phyloP scores from a whole-genome alignment of 2,888 invertebrate species.

The Dryocosmus kuriphilus region DNA sequence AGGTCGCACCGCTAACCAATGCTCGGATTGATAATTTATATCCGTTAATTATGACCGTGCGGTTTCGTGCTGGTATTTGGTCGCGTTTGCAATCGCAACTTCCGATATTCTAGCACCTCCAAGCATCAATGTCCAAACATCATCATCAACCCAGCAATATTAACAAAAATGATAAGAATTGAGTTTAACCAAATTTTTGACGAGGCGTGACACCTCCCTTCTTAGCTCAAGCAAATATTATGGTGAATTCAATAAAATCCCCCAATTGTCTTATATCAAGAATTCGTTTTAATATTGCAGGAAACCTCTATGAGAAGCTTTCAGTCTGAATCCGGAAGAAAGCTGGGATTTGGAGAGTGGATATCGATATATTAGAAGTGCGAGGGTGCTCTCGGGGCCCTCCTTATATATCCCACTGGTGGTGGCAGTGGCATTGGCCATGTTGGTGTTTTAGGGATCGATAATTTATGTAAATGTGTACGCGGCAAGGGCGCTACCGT shows the following conservation, averaged over 20 bases:
- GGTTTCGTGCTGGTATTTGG: constrained; percentile 68
- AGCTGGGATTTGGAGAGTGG: constrained; percentile 54
- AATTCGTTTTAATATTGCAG: not conserved
- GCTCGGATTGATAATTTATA: constrained; percentile 77
- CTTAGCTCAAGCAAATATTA: too few relatives aligned
- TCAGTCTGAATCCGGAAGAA: constrained; percentile 35
- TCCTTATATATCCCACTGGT: constrained; percentile 63
- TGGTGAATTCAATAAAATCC: too few relatives aligned
- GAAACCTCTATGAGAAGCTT: constrained; percentile 20
- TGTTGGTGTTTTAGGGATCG: constrained; percentile 75
- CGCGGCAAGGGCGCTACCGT: constrained; percentile 76
- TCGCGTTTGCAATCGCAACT: constrained; percentile 59
- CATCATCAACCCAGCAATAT: not conserved
- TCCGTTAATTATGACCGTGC: constrained; percentile 75
- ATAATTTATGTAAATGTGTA: constrained; percentile 78
- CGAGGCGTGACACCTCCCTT: too few relatives aligned
- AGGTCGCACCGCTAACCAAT: constrained; percentile 71
- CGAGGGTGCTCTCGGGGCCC: constrained; percentile 49
- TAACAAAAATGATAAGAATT: too few relatives aligned
- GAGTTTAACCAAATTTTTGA: too few relatives aligned
- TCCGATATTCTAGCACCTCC: constrained; percentile 44
- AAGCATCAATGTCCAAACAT: not conserved
- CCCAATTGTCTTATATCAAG: not conserved
- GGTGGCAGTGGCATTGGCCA: constrained; percentile 74
- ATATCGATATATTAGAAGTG: constrained; percentile 37